Evolutionary conservation across 1,140 invertebrate species (phyloP).

Genomic region (Leptinotarsa texana): DNA sequence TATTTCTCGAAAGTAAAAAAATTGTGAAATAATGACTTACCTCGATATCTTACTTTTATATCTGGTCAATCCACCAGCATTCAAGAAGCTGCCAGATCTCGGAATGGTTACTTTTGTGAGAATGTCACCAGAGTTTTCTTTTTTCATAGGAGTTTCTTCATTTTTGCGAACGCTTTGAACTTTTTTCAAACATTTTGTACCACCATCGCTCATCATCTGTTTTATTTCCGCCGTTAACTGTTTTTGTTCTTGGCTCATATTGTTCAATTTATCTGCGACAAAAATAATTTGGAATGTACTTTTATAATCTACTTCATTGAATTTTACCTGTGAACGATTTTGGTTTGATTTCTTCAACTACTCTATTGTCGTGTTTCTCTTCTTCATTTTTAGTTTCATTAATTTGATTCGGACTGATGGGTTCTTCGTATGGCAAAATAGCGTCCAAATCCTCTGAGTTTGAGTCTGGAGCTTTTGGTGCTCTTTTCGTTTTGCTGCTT

Average conservation of each 20-base stretch:
- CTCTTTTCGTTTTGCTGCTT: conserved; percentile 48
- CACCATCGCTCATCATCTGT: conserved; percentile 49
- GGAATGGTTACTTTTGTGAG: conserved; percentile 83
- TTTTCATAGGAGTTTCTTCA: conserved; percentile 53
- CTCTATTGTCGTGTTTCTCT: conserved; percentile 29
- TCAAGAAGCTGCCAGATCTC: conserved; percentile 79
- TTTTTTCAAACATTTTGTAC: conserved; percentile 58
- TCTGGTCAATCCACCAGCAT: conserved; percentile 70
- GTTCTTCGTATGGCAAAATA: conserved; percentile 58
- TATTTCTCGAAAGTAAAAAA: too few species aligned
- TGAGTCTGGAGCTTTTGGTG: conserved; percentile 54
- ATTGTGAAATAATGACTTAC: conserved; percentile 49
- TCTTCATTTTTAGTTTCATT: conserved; percentile 50
- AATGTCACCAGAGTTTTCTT: conserved; percentile 69
- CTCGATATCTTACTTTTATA: conserved; percentile 69
- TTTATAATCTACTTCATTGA: not conserved
- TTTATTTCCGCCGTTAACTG: conserved; percentile 53
- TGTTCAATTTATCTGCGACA: conserved; percentile 48
- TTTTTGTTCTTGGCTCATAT: conserved; percentile 58
- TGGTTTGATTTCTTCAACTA: conserved; percentile 54
- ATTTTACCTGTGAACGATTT: conserved; percentile 50
- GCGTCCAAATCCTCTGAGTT: conserved; percentile 55
- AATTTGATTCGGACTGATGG: conserved; percentile 50
- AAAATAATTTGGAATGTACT: not conserved
- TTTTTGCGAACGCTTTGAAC: conserved; percentile 57